Evolutionary conservation across 2,888 invertebrate species (phyloP), one percentile per base, ranked within the genome.

Genomic region (Gymnosoma rotundatum): DNA sequence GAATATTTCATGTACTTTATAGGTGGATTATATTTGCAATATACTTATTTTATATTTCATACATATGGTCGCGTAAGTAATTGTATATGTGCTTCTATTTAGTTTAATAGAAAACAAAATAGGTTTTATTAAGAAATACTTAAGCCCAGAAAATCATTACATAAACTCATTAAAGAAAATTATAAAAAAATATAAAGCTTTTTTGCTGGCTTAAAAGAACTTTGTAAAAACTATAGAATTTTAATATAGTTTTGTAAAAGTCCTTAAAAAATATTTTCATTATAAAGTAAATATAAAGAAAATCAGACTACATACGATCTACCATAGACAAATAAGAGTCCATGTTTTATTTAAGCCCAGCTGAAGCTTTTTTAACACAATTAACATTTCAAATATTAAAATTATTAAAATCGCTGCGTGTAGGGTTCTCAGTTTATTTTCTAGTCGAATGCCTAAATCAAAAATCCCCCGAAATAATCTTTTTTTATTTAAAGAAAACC

Each of bases 1-100:
- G 70, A 64, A 78, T 78, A 72, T 63, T 48, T 56, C 14, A 61
- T 78, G 48, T 61, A 60, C 5, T 48, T 50, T 38, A 66, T 38
- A 38, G 58, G 38, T 58, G 50, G 66, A 20, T 78, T 61, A 45
- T 61, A 58, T 56, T 50, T 58, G 48, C 36, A 48, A 48, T 58
- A 12, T 20, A 63, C 60, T 54, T 64, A 32, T 21, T 20, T 25
- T 12, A 18, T 48, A 21, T 16, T 9, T 14, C 25, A 32, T 10
- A 66, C 18, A 20, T 20, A 56, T n/a, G 52, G 21, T 0, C 6
- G 14, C 20, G 36, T 32, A 21, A 42, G 56, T 56, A 20, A 20
- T 1, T 32, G 45, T 75, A n/a, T 36, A 16, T 45, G 16, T 10
- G 21, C 21, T 16, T 20, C 25, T 70, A 38, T 60, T 48, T 63